These are phyloP conservation scores for Drosophila mercatorum DNA, from an alignment of 2,888 invertebrate genomes.

Conservation along the genomic window DNA sequence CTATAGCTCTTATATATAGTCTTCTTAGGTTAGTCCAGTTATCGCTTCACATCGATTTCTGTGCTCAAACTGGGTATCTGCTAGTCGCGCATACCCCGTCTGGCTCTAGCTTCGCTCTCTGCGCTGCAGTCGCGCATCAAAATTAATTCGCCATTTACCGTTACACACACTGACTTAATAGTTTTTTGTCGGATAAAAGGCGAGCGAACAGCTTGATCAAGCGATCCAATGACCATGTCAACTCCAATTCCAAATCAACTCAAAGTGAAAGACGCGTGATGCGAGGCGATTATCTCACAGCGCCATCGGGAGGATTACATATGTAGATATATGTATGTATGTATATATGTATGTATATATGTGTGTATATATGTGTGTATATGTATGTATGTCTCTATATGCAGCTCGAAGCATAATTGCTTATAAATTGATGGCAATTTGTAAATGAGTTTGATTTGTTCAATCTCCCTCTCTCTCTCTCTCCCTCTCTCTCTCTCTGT, in stretches of 20 bases:
- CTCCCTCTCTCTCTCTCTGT: background rate
- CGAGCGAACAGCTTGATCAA: slow-evolving; percentile 52
- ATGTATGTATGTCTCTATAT: background rate
- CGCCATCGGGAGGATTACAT: slow-evolving; percentile 22
- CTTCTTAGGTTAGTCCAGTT: too few species aligned
- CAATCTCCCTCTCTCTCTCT: slow-evolving; percentile 6
- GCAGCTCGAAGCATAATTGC: slow-evolving; percentile 46
- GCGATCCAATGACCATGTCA: slow-evolving; percentile 49
- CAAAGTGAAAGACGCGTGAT: slow-evolving; percentile 60
- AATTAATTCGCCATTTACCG: slow-evolving; percentile 58
- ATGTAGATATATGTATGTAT: background rate
- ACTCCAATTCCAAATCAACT: slow-evolving; percentile 33
- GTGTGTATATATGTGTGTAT: too few species aligned
- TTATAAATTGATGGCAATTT: slow-evolving; percentile 61
- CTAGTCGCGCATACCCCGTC: background rate
- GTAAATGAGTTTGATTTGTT: slow-evolving; percentile 46
- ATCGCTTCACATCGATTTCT: too few species aligned
- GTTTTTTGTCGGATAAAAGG: background rate
- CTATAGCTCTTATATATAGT: too few species aligned
- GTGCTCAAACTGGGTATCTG: background rate
- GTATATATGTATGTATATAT: too few species aligned
- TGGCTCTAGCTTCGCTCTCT: background rate
- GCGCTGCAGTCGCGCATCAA: slow-evolving; percentile 42
- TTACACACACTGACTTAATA: slow-evolving; percentile 49
- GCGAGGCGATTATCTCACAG: slow-evolving; percentile 62